Evolutionary conservation across 2,113 vertebrate species (phyloP).

Genomic region (Cranoglanis bouderius): DNA sequence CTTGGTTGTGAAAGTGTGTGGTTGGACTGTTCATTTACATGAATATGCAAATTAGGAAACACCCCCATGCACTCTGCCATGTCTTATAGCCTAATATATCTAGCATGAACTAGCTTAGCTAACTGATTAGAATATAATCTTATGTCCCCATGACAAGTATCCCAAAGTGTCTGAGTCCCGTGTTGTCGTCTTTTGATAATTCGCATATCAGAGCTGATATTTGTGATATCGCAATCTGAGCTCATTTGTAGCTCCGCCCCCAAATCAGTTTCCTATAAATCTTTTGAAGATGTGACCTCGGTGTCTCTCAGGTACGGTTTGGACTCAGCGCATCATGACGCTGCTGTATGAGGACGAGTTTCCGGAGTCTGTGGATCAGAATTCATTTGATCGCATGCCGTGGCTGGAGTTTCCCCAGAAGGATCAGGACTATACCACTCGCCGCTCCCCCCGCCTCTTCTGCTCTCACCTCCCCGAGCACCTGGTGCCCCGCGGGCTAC

Average conservation of each 20-base stretch:
- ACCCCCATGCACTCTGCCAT: too few species aligned
- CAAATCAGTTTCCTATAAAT: background rate
- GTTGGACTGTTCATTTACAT: too few species aligned
- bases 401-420: conserved; percentile 51
- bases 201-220: too few species aligned
- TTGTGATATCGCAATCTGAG: background rate
- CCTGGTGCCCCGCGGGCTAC: conserved; percentile 44
- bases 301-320: conserved; percentile 54
- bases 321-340: conserved; percentile 57
- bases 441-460: conserved; percentile 57
- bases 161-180: too few species aligned
- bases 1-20: too few species aligned
- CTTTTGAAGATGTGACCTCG: background rate
- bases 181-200: too few species aligned
- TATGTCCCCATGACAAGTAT: too few species aligned
- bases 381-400: conserved; percentile 44
- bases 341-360: conserved; percentile 51
- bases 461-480: conserved; percentile 54
- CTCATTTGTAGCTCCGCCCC: background rate
- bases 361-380: conserved; percentile 1
- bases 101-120: too few species aligned
- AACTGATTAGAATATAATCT: too few species aligned
- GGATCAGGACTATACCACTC: background rate
- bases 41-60: too few species aligned
- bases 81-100: too few species aligned